Evolutionary conservation across 1,140 invertebrate genomes (phyloP), one percentile per base, ranked within the genome.

Genomic region (Achatina immaculata): DNA sequence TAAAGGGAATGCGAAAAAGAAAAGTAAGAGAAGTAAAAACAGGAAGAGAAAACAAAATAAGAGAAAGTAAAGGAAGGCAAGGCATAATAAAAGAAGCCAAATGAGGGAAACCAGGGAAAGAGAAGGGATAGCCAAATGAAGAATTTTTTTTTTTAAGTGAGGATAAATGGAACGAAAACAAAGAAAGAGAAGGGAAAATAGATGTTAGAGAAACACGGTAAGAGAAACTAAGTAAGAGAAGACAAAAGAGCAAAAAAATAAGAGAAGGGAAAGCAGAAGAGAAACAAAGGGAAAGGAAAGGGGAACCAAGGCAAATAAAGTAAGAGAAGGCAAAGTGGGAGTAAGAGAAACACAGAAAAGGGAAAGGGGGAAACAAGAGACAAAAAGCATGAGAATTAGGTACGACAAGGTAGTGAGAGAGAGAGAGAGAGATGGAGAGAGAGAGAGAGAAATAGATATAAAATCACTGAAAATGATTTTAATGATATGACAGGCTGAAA

Each of bases 361-460:
- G 24, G 7, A 6, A 72, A 24, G 7, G 69, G 43, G 42, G 43
- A 40, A 72, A 40, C 40, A 40, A 72, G 69, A 72, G 69, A 43
- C 7, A n/a, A n/a, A 43, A n/a, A 72, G 65, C 14, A 11, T 11
- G 65, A 68, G 65, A 68, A 34, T 16, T 21, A 68, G 28, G 31
- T 11, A 31, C 11, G 9, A 34, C 21, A 34, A 68, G 65, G 31
- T 14, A 68, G 65, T 16, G 38, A 72, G 69, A 42, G 40, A 72
- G 38, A 42, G 69, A 75, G 73, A 58, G 43, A 75, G 73, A 75
- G 66, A 73, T 1, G 28, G 42, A 73, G 71, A 73, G 31, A 34
- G 31, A 45, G 71, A 73, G 42, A 11, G 42, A 73, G 71, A 73
- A 42, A 34, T 21, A 28, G 40, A 68, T 14, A 68, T n/a, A 14